These are phyloP conservation scores for Vultur gryphus DNA, from an alignment of 2,797 vertebrate genomes.

Conservation along the genomic window DNA sequence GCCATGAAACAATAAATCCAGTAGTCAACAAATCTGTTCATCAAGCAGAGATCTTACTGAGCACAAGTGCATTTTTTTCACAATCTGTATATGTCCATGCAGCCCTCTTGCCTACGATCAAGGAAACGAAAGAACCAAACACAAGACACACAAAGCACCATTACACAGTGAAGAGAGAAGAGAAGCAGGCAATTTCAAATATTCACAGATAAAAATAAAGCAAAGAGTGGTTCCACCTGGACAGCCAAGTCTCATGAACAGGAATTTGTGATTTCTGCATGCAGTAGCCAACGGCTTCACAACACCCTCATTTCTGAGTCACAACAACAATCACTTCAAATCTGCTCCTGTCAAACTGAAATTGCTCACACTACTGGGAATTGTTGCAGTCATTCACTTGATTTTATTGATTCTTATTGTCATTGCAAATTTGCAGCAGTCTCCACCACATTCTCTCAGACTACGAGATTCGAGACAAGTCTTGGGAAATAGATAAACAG, in stretches of 20 bases:
- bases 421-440: background rate
- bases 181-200: background rate
- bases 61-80: background rate
- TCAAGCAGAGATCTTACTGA: background rate
- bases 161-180: background rate
- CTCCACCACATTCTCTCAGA: background rate
- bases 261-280: background rate
- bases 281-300: background rate
- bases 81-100: background rate
- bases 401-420: background rate
- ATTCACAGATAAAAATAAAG: background rate
- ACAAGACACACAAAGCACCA: background rate
- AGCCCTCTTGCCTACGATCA: background rate
- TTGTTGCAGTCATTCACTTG: background rate
- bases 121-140: background rate
- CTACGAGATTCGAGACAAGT: accelerated
- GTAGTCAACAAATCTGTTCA: background rate
- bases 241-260: background rate
- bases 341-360: background rate
- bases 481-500: background rate
- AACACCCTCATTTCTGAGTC: background rate
- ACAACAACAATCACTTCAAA: background rate
- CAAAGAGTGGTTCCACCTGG: background rate
- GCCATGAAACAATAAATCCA: background rate
- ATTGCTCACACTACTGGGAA: background rate